Evolutionary conservation across 1,140 invertebrate species (phyloP), one percentile per base, ranked within the genome.

Genomic region (Daktulosphaira vitifoliae): DNA sequence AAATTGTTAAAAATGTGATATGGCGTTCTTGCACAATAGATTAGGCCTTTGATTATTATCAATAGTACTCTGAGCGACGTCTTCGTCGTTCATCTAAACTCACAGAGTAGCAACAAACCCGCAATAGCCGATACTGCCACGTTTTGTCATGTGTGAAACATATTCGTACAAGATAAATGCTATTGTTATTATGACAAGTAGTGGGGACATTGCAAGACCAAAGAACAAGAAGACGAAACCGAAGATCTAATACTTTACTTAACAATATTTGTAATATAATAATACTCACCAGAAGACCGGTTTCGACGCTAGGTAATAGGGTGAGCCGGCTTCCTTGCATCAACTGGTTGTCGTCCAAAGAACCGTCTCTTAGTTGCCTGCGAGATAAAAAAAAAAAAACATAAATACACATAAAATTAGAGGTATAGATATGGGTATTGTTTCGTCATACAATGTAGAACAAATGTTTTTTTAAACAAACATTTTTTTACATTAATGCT

Each of bases 231-330:
- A 5, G 29, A 6, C 42, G 42, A 62, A 48, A 62, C 44, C 18
- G 56, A 62, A 62, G 56, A 62, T 62, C 26, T 62, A 48, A 5
- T 33, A 33, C 11, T n/a, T n/a, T n/a, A n/a, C n/a, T n/a, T n/a
- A n/a, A 48, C n/a, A 16, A 6, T 48, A 48, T 48, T 5, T 48
- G 20, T 48, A 7, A 6, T 11, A 6, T 23, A 51, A 51, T n/a
- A 51, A n/a, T 66, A 83, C 88, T 88, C 81, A 95, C 92, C 85
- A 93, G 78, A 71, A 95, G 80, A 75, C 92, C 92, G 70, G 90
- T 94, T 81, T 95, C 92, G 59, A 95, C 89, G 78, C 87, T 92
- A 53, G 92, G 92, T 72, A 95, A 81, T 70, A 96, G 80, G 68
- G 90, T 92, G 67, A 95, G 82, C 71, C 87, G 84, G 69, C 90